Evolutionary conservation across 2,113 vertebrate genomes (phyloP), one percentile per base, ranked within the genome.

Genomic region (Saiga tatarica): DNA sequence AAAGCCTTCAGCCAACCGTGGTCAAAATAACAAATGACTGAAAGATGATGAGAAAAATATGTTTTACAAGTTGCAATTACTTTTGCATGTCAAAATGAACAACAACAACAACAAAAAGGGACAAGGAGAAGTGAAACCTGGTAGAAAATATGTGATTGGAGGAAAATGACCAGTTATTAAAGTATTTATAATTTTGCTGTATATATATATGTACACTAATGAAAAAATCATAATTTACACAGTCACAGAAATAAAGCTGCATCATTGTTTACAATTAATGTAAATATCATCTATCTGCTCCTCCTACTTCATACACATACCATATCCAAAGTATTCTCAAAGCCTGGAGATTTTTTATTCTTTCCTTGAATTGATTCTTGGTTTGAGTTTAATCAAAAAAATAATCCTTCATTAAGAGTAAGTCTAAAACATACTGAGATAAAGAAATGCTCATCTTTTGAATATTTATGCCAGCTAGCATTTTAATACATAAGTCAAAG

Each of bases 401-500:
- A 39, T 26, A 78, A 85, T 84, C 13, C 30, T 85, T 62, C 45
- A 53, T 85, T 62, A 88, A 81, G 50, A 59, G 57, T 28, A 67
- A 45, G 30, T 28, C 57, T 36, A 9, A 91, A 60, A 94, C 4
- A 14, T 45, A 28, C 42, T 21, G n/a, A 57, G 13, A 53, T 59
- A 87, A 90, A 64, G 17, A 94, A 30, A 45, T 33, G 81, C 45
- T 60, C 25, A 57, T 39, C 5, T 33, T 47, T 87, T 83, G 45
- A 93, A 97, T 88, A 74, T 81, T 91, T 55, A 95, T 55, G n/a
- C n/a, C 91, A 97, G 96, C 2, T 62, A 47, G 8, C 7, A 19
- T 90, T 91, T 79, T 74, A 67, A 55, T 50, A 36, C 15, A 5
- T 1, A 17, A 78, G 11, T 89, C 76, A 95, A 76, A 96, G 36